Evolutionary conservation across 2,797 vertebrate genomes (phyloP).

Genomic region (Dipus sagitta): DNA sequence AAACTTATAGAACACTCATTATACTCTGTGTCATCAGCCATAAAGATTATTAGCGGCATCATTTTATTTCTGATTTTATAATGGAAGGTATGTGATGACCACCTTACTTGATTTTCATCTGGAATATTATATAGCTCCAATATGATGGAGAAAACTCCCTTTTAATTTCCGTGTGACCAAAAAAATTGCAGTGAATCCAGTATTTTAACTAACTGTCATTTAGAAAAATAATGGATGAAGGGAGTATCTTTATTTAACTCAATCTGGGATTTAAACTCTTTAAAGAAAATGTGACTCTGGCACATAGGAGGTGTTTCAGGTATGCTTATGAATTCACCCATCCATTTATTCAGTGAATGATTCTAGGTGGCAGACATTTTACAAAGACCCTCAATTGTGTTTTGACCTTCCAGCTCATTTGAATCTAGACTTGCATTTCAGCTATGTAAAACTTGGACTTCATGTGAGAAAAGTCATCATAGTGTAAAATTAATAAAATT

Average conservation of each 20-base stretch:
- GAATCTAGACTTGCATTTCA: conserved; percentile 39
- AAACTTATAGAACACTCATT: conserved; percentile 66
- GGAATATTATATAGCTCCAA: not conserved
- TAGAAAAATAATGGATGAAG: not conserved
- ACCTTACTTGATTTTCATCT: not conserved
- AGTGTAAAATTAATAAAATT: not conserved
- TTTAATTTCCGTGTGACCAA: conserved; percentile 49
- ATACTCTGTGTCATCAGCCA: conserved; percentile 33
- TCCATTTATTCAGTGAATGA: conserved; percentile 39
- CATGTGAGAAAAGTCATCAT: not conserved
- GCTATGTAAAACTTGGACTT: conserved; percentile 30
- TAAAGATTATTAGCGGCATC: not conserved
- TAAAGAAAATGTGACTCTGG: conserved; percentile 35
- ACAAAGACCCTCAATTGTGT: not conserved
- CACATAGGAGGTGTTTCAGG: not conserved
- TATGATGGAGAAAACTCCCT: conserved; percentile 25
- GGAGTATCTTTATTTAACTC: conserved; percentile 55
- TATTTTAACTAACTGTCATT: conserved; percentile 38
- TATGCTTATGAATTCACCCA: not conserved
- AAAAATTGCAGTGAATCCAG: conserved; percentile 40
- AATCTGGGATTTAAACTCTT: conserved; percentile 57
- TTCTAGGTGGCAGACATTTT: not conserved
- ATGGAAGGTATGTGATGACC: conserved; percentile 2
- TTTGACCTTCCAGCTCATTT: conserved; percentile 50
- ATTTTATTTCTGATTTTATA: conserved; percentile 8